Percentiles rank a stretch among this genome's conserved stretches.
phyloP scores from a whole-genome alignment of 2,797 vertebrate species.

The Melanotaenia parkinsoni region DNA sequence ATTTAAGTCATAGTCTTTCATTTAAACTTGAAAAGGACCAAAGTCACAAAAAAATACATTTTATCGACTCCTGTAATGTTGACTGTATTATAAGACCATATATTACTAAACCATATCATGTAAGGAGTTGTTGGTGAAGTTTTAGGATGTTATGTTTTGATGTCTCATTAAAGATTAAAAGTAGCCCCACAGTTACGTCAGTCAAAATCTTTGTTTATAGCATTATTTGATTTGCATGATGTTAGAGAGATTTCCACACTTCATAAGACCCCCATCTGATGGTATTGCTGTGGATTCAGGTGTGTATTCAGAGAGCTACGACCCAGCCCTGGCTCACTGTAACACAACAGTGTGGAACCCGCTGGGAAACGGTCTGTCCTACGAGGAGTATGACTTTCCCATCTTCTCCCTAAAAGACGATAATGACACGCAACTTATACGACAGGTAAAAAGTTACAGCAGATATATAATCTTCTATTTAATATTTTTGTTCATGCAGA shows the following conservation, averaged over 20 bases:
- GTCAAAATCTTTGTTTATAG: neutral
- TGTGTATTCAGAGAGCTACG: constrained; percentile 86
- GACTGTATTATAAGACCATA: no score
- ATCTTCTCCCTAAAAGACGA: constrained; percentile 92
- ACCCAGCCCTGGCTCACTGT: constrained; percentile 86
- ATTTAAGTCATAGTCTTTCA: no score
- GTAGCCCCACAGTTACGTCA: neutral
- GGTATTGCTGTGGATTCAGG: constrained; percentile 73
- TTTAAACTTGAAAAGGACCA: no score
- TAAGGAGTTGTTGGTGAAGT: no score
- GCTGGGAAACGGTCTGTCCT: constrained; percentile 86
- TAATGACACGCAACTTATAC: constrained; percentile 89
- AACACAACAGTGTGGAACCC: constrained; percentile 87
- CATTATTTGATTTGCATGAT: neutral
- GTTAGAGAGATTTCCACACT: neutral
- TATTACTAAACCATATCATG: no score
- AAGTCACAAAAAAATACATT: no score
- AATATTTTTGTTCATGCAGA: neutral
- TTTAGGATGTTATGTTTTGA: no score
- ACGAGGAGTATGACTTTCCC: constrained; percentile 92
- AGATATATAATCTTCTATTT: neutral
- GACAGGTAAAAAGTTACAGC: constrained; percentile 80
- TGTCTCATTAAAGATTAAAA: no score
- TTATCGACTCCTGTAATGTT: neutral
- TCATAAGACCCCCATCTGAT: neutral